phyloP scores from a whole-genome alignment of 1,140 invertebrate genomes.

The Nymphalis io region DNA sequence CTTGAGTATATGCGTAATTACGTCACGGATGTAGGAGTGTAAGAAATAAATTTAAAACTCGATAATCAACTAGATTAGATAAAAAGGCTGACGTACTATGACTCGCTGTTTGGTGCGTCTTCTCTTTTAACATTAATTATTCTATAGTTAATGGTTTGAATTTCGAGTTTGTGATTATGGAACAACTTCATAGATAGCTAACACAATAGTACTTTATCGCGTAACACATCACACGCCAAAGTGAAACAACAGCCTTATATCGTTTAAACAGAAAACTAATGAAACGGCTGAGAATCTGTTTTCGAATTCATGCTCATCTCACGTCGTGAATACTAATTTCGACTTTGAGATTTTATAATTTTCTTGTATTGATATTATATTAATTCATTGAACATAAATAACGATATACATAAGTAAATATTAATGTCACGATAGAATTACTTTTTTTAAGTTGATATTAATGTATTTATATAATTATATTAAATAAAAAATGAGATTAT shows the following conservation, averaged over 20 bases:
- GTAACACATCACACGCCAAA: background rate
- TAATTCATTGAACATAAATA: background rate
- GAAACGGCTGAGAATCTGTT: constrained; percentile 3
- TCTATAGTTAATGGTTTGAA: too few species aligned
- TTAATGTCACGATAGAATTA: background rate
- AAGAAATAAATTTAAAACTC: too few species aligned
- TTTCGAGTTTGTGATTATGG: too few species aligned
- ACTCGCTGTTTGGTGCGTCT: too few species aligned
- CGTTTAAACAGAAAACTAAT: constrained; percentile 3
- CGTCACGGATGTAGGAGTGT: too few species aligned
- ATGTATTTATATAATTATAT: too few species aligned
- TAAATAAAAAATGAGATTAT: too few species aligned
- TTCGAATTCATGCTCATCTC: background rate
- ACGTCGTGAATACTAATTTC: background rate
- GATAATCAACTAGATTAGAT: too few species aligned
- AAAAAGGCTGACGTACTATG: too few species aligned
- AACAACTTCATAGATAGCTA: too few species aligned
- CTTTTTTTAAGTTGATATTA: background rate
- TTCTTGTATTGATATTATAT: background rate
- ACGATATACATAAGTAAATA: background rate
- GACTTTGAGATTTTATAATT: constrained; percentile 7
- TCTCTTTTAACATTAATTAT: too few species aligned
- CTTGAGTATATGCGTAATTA: too few species aligned
- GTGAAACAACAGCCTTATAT: background rate
- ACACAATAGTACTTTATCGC: background rate